phyloP scores from a whole-genome alignment of 2,888 invertebrate genomes.

The Drosophila colorata region DNA sequence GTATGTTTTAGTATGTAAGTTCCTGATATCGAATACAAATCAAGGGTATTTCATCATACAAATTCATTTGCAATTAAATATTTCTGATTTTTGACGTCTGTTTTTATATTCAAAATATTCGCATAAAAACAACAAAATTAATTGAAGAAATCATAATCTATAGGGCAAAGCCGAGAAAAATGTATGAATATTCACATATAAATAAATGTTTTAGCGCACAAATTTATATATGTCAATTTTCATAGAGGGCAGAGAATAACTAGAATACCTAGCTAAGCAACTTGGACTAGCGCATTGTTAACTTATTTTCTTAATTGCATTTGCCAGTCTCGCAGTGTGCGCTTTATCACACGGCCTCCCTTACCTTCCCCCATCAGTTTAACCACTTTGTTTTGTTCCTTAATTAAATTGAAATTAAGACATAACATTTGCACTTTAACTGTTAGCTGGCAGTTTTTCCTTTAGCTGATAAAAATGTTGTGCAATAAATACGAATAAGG shows the following conservation, averaged over 20 bases:
- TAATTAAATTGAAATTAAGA: constrained; percentile 67
- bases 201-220: too few species aligned
- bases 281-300: too few species aligned
- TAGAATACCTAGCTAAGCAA: background rate
- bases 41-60: too few species aligned
- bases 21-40: too few species aligned
- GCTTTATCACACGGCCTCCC: constrained; percentile 4
- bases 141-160: too few species aligned
- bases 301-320: constrained; percentile 4
- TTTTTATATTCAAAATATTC: too few species aligned
- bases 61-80: too few species aligned
- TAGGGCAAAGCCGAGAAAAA: too few species aligned
- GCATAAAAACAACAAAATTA: too few species aligned
- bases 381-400: constrained; percentile 35
- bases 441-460: background rate
- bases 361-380: background rate
- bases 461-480: constrained; percentile 9
- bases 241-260: background rate
- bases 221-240: background rate
- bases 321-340: constrained; percentile 1
- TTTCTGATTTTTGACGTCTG: too few species aligned
- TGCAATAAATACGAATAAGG: constrained; percentile 17
- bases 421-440: constrained; percentile 19
- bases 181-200: too few species aligned
- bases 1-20: too few species aligned